Evolutionary conservation across 1,140 invertebrate genomes (phyloP).

Genomic region (Lepidotrigona ventralis): DNA sequence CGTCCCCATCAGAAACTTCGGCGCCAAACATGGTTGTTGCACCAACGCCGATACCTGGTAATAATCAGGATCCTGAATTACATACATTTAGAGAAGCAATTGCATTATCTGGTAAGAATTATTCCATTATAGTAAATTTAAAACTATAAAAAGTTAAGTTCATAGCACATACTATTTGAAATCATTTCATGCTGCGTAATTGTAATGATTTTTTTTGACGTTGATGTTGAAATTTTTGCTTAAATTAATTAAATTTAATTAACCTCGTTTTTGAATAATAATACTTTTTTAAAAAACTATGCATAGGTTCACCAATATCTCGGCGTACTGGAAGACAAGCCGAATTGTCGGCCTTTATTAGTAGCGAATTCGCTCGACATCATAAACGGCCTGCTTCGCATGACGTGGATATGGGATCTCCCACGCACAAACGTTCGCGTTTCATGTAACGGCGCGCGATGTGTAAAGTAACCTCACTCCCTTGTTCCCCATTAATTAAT

Average conservation of each 20-base stretch:
- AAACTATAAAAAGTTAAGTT: neutral
- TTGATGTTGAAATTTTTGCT: neutral
- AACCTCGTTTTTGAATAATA: neutral
- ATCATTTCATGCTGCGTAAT: neutral
- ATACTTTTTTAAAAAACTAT: conserved; percentile 11
- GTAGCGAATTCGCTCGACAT: conserved; percentile 88
- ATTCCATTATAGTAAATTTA: neutral
- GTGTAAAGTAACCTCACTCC: conserved; percentile 73
- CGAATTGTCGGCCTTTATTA: conserved; percentile 88
- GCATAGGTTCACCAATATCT: conserved; percentile 74
- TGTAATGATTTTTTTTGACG: neutral
- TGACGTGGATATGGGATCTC: conserved; percentile 85
- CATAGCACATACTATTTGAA: neutral
- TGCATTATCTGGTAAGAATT: conserved; percentile 80
- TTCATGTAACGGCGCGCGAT: conserved; percentile 82
- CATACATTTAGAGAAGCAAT: conserved; percentile 89
- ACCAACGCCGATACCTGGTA: conserved; percentile 74
- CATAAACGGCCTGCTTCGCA: conserved; percentile 86
- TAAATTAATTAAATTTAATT: neutral
- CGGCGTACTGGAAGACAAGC: conserved; percentile 77
- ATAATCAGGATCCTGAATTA: conserved; percentile 82
- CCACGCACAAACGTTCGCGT: conserved; percentile 83
- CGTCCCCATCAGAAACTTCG: conserved; percentile 78
- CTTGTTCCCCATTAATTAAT: conserved; percentile 67
- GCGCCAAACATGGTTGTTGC: conserved; percentile 77